Percentiles rank a stretch among this genome's conserved stretches.
Conservation (phyloP, 2,797 vertebrate genomes). For the Thunnus albacares region DNA sequence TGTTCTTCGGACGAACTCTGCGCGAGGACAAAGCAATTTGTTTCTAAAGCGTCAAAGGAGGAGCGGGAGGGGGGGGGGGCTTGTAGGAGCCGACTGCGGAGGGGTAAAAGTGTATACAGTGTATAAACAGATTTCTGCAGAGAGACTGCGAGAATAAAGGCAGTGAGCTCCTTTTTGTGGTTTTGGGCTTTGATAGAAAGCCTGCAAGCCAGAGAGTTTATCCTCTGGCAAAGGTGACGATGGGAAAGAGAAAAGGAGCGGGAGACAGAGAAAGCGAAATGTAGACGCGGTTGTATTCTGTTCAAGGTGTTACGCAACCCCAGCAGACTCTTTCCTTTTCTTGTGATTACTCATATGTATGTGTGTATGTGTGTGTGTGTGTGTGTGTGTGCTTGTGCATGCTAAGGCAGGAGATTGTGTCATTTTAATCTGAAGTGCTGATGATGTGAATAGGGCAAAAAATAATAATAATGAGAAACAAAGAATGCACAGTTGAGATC, state of each 20-base stretch:
- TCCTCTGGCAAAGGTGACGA: constrained; percentile 76
- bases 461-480: constrained; percentile 62
- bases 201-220: constrained; percentile 71
- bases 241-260: constrained; percentile 36
- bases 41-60: constrained; percentile 64
- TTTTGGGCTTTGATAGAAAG: constrained; percentile 64
- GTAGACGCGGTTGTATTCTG: constrained; percentile 50
- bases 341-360: constrained; percentile 50
- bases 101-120: constrained; percentile 49
- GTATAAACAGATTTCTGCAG: constrained; percentile 61
- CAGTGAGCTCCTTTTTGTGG: constrained; percentile 39
- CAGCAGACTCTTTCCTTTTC: constrained; percentile 50
- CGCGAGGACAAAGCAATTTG: constrained; percentile 74
- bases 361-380: constrained; percentile 13
- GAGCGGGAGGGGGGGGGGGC: constrained; percentile 6
- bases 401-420: constrained; percentile 58
- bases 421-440: constrained; percentile 75
- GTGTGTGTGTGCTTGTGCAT: constrained; percentile 22
- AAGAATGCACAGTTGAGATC: constrained; percentile 63
- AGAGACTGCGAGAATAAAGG: constrained; percentile 57
- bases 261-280: constrained; percentile 7
- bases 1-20: constrained; percentile 72
- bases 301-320: constrained; percentile 69
- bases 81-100: constrained; percentile 23
- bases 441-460: constrained; percentile 62